A percentile compares a stretch with the other conserved stretches of the same genome.
Evolutionary conservation across 2,797 vertebrate genomes (phyloP).

Genomic region (Halcyon leucocephala): DNA sequence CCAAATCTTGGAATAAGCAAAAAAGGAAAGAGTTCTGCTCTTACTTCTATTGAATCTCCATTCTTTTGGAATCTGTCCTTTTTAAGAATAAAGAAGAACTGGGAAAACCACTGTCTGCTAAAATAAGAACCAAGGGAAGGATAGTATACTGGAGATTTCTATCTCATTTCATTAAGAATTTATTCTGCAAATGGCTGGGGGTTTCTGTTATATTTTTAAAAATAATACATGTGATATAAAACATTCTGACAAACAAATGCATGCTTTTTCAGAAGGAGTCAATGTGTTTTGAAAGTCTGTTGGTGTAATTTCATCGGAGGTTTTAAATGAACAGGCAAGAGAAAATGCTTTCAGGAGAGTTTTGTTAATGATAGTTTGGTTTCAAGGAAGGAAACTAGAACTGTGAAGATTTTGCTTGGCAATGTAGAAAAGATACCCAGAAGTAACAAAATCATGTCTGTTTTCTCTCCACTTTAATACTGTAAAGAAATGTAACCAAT

Average conservation of each 20-base stretch:
- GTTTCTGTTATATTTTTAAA: conserved; percentile 16
- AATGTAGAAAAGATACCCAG: neutral
- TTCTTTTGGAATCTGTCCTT: neutral
- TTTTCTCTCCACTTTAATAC: neutral
- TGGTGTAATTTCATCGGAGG: neutral
- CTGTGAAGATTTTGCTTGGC: neutral
- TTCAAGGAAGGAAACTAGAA: neutral
- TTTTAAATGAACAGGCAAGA: neutral
- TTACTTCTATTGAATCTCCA: neutral
- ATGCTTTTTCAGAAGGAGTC: neutral
- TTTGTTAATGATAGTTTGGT: neutral
- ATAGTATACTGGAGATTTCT: neutral
- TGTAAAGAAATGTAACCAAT: neutral
- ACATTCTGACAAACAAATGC: neutral
- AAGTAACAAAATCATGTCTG: neutral
- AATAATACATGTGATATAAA: neutral
- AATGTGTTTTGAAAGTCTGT: neutral
- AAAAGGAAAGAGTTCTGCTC: neutral
- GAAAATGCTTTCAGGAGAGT: neutral
- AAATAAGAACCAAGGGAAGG: neutral
- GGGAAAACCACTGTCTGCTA: neutral
- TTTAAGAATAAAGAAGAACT: neutral
- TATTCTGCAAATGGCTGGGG: neutral
- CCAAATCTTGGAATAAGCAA: neutral
- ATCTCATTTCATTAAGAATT: neutral